Percentiles rank a stretch among this genome's conserved stretches.
Evolutionary conservation across 2,888 invertebrate genomes (phyloP).

Genomic region (Nomada goodeniana): DNA sequence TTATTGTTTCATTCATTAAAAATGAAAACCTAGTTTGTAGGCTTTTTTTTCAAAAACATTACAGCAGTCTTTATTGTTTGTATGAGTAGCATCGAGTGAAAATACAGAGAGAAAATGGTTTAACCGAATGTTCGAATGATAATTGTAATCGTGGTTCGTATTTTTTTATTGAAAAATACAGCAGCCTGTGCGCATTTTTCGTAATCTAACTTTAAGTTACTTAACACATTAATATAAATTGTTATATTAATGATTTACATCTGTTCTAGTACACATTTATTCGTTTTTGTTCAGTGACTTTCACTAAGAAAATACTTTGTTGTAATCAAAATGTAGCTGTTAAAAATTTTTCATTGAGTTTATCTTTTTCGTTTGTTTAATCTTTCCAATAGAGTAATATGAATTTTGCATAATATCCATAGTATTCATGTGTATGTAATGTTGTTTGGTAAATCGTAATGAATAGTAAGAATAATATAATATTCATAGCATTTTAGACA

Average conservation of each 20-base stretch:
- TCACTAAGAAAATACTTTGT: slow-evolving; percentile 49
- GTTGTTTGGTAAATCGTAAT: slow-evolving; percentile 45
- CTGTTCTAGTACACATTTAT: slow-evolving; percentile 49
- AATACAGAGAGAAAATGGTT: slow-evolving; percentile 20
- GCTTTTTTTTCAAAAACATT: slow-evolving; percentile 17
- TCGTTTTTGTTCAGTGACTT: slow-evolving; percentile 38
- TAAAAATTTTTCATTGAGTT: slow-evolving; percentile 46
- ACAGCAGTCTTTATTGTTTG: slow-evolving; percentile 39
- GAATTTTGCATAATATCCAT: slow-evolving; percentile 38
- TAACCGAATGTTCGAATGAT: slow-evolving; percentile 11
- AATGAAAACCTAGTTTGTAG: slow-evolving; percentile 52
- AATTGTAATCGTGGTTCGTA: slow-evolving; percentile 14
- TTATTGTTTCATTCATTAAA: slow-evolving; percentile 36
- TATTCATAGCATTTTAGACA: slow-evolving; percentile 85
- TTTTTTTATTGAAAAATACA: slow-evolving; percentile 69
- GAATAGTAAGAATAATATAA: slow-evolving; percentile 59
- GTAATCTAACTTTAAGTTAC: slow-evolving; percentile 47
- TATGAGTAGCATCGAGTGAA: background rate
- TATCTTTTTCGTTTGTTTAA: slow-evolving; percentile 28
- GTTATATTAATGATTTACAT: slow-evolving; percentile 53
- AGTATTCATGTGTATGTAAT: slow-evolving; percentile 43
- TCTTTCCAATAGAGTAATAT: slow-evolving; percentile 3
- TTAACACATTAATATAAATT: slow-evolving; percentile 47
- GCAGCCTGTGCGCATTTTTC: slow-evolving; percentile 74
- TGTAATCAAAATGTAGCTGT: slow-evolving; percentile 35